Evolutionary conservation across 2,888 invertebrate species (phyloP).

Genomic region (Eugnorisma glareosa): DNA sequence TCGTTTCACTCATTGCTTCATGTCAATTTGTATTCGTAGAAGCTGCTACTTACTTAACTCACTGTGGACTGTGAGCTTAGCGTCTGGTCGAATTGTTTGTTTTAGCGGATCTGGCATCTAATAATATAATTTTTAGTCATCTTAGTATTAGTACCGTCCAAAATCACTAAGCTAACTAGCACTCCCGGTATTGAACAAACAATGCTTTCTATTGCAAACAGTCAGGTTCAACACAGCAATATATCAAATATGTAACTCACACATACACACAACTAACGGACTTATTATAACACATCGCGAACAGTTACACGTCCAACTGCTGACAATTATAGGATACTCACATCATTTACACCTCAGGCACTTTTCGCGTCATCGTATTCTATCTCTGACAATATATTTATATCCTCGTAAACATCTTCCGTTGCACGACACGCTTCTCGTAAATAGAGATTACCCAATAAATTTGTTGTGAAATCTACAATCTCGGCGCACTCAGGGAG

Average conservation of each 20-base stretch:
- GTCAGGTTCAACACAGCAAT: conserved; percentile 18
- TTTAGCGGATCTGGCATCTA: conserved; percentile 13
- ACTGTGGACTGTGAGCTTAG: conserved; percentile 12
- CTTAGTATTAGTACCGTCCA: conserved; percentile 6
- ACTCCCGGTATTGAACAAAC: conserved; percentile 11
- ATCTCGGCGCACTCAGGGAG: conserved; percentile 56
- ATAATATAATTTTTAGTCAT: conserved; percentile 1
- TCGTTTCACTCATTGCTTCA: conserved; percentile 29
- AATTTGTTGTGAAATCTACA: conserved; percentile 63
- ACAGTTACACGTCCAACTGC: conserved; percentile 53
- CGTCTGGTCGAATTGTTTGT: conserved; percentile 18
- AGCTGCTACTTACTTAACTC: conserved; percentile 14
- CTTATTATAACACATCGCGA: conserved; percentile 41
- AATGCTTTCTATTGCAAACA: conserved; percentile 27
- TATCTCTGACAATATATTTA: conserved; percentile 38
- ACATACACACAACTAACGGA: conserved; percentile 45
- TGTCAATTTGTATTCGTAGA: conserved; percentile 27
- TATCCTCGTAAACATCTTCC: conserved; percentile 52
- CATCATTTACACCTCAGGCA: conserved; percentile 38
- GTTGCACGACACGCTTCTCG: conserved; percentile 35
- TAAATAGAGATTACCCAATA: conserved; percentile 51
- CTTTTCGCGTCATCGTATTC: conserved; percentile 23
- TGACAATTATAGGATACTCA: conserved; percentile 54
- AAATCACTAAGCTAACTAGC: conserved; percentile 20
- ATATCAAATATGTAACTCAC: conserved; percentile 34